Base-by-base conservation (phyloP, 2,888 invertebrate species). In the Lasioglossum villosulum region DNA sequence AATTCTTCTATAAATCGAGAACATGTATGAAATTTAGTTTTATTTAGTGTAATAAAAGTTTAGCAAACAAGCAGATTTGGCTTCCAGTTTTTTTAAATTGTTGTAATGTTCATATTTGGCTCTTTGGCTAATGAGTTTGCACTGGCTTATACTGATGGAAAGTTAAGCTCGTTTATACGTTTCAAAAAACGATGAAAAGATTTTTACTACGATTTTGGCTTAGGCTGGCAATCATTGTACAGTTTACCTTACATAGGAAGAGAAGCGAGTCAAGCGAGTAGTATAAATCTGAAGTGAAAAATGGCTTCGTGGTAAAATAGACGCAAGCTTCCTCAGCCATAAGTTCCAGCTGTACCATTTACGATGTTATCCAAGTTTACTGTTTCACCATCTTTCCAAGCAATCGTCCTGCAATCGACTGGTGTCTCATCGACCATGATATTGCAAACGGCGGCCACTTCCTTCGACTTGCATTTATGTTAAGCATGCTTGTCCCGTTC, bases 381-480 rank as follows among this genome's bases (percentile, higher is more conserved):
- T 30, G 30, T 48, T 63, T 86, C 76, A 85, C 39, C 27, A 59
- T 14, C 45, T 4, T 39, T 48, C 37, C 23, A 4, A 42, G 10
- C 56, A 16, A n/a, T 52, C 52, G 27, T 68, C 52, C 66, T 42
- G 39, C 30, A 39, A 66, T 71, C 56, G 52, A 42, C 27, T 30
- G 27, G 72, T 37, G 80, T n/a, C 56, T 42, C 34, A 45, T 76
- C 72, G 72, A 56, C 39, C 80, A 63, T 48, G 70, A 80, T 63
- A n/a, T 19, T 34, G 30, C 74, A 27, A 52, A 63, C 48, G 45
- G 14, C 30, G 27, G 30, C 30, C 37, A 39, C 52, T 34, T 19
- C 68, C n/a, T 27, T 34, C 42, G 34, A 42, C n/a, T 84, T 39
- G 66, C 56, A 45, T 74, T 81, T 77, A 81, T 74, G 77, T 77